Conservation (phyloP, 2,888 invertebrate species). For the Coelinius sp. region DNA sequence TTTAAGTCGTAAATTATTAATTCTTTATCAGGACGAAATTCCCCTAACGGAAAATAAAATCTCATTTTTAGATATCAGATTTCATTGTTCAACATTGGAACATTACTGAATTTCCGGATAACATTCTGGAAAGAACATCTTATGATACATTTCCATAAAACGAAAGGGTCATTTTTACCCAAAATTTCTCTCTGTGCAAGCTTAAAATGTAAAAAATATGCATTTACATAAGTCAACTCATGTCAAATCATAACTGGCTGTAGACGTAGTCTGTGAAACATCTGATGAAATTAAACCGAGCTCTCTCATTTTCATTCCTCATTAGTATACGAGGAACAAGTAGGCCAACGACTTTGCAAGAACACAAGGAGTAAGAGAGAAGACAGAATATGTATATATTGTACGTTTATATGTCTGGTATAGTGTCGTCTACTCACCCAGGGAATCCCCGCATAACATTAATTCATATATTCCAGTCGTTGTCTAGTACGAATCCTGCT, state of each 20-base stretch:
- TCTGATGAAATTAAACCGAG: conserved; percentile 68
- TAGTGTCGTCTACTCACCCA: conserved; percentile 45
- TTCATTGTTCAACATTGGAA: too few species aligned
- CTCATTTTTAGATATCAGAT: too few species aligned
- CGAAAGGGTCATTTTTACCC: too few species aligned
- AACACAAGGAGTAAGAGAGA: conserved; percentile 38
- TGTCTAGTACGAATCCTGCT: neutral
- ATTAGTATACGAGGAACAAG: conserved; percentile 68
- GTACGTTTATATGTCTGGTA: conserved; percentile 45
- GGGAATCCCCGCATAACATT: conserved; percentile 67
- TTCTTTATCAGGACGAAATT: too few species aligned
- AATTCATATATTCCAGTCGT: conserved; percentile 42
- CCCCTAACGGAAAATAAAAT: too few species aligned
- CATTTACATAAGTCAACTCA: too few species aligned
- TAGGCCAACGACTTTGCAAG: conserved; percentile 64
- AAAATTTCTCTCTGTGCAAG: too few species aligned
- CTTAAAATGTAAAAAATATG: too few species aligned
- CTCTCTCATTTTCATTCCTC: conserved; percentile 69
- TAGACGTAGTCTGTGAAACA: conserved; percentile 49
- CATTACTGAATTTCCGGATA: too few species aligned
- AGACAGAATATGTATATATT: conserved; percentile 7
- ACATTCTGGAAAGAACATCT: too few species aligned
- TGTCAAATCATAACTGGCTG: conserved; percentile 13
- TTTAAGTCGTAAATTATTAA: too few species aligned
- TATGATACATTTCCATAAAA: too few species aligned